Conservation (phyloP, 2,888 invertebrate species). For the Volucella zonaria region DNA sequence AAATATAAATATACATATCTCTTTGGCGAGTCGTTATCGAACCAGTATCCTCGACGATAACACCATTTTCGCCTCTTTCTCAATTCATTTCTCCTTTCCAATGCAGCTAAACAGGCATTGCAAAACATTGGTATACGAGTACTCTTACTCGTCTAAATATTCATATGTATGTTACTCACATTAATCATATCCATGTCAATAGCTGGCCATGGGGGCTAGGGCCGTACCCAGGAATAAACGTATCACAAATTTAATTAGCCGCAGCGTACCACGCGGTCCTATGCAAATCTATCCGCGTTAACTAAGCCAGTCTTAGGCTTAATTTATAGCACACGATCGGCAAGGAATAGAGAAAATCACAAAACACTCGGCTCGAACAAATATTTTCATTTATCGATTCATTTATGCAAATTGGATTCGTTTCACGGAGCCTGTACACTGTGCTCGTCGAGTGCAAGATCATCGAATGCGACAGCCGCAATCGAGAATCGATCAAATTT, state of each 20-base stretch:
- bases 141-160: background rate
- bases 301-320: constrained; percentile 60
- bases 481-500: constrained; percentile 52
- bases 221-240: constrained; percentile 67
- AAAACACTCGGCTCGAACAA: constrained; percentile 41
- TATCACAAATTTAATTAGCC: constrained; percentile 67
- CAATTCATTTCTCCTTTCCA: constrained; percentile 52
- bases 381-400: constrained; percentile 62
- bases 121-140: background rate
- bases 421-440: background rate
- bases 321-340: constrained; percentile 53
- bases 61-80: background rate
- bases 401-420: constrained; percentile 57
- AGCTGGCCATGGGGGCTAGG: constrained; percentile 57
- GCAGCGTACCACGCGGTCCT: constrained; percentile 51
- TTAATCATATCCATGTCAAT: constrained; percentile 66
- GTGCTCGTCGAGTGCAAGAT: constrained; percentile 7
- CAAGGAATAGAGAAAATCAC: constrained; percentile 12
- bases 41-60: constrained; percentile 31
- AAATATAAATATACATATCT: constrained; percentile 30
- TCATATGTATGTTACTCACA: constrained; percentile 32
- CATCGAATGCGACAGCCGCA: constrained; percentile 27
- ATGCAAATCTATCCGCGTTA: constrained; percentile 62
- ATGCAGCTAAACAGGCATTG: constrained; percentile 34
- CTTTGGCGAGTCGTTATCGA: constrained; percentile 32